Evolutionary conservation across 2,888 invertebrate species (phyloP), one percentile per base, ranked within the genome.

Genomic region (Esperia sulphurella): DNA sequence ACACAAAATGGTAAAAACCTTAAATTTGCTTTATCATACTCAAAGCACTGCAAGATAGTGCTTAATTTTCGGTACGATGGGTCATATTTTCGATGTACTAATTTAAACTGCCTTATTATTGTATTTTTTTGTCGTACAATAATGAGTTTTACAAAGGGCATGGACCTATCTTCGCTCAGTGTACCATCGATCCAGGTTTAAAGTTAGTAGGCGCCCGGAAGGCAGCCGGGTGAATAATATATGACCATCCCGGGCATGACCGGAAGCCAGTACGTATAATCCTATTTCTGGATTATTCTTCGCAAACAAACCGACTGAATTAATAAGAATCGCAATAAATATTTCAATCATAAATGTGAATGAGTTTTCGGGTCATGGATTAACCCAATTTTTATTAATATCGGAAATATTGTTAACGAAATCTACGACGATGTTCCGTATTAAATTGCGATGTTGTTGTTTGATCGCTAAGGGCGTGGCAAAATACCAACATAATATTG

Each of bases 171-270:
- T 14, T 9, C 39, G 57, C 48, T 48, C 40, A 55, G 53, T 39
- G 39, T 45, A 38, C 38, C 21, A 83, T 83, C 83, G 83, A 83
- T 82, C 72, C 63, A 48, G 71, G 73, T 73, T 80, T 76, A 76
- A 81, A 83, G 65, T 80, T 75, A 76, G 79, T 69, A 65, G 63
- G 58, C 65, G 69, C 63, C 61, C 71, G 71, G 76, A 73, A 79
- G 78, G 70, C 76, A 73, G 64, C 55, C 61, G 53, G 56, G 56
- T 85, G 84, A 85, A 86, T 86, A 78, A 83, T 82, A 80, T 75
- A 85, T 78, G 60, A 57, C 62, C 56, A 71, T 69, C 68, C 75
- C 68, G 66, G 61, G 61, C 61, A 63, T 64, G 67, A 62, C 69
- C 77, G 79, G 80, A 79, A 78, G 74, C 69, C 55, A 54, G 54